Evolutionary conservation across 2,888 invertebrate species (phyloP).

Genomic region (Lamellibrachia satsuma): DNA sequence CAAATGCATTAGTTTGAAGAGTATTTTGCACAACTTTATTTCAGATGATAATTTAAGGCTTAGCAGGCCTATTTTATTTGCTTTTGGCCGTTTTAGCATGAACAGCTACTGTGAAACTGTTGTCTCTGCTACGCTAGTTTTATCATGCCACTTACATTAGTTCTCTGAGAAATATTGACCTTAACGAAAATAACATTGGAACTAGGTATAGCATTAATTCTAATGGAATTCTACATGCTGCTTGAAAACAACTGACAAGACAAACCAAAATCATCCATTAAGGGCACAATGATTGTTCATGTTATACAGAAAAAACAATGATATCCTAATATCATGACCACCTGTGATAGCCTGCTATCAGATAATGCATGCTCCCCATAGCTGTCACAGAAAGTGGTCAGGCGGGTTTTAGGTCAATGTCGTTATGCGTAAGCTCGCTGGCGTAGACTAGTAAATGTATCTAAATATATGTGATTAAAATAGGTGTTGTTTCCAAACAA

Average conservation of each 20-base stretch:
- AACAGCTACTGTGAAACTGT: background rate
- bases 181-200: background rate
- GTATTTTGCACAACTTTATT: background rate
- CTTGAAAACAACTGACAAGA: background rate
- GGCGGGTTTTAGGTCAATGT: too few relatives aligned
- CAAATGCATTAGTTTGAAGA: background rate
- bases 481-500: too few relatives aligned
- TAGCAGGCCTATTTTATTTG: background rate
- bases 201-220: background rate
- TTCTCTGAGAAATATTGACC: background rate
- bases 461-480: too few relatives aligned
- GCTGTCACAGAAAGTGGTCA: too few relatives aligned
- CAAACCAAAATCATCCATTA: background rate
- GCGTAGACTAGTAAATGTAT: too few relatives aligned
- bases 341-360: too few relatives aligned
- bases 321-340: too few relatives aligned
- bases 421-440: too few relatives aligned
- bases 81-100: background rate
- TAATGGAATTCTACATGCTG: background rate
- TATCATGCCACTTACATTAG: background rate
- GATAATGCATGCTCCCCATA: too few relatives aligned
- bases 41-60: constrained; percentile 23
- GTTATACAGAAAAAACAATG: too few relatives aligned
- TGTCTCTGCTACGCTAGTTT: background rate
- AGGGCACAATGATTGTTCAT: background rate